Base-by-base conservation (phyloP, 2,888 invertebrate genomes). In the Carpatolechia fugitivella region DNA sequence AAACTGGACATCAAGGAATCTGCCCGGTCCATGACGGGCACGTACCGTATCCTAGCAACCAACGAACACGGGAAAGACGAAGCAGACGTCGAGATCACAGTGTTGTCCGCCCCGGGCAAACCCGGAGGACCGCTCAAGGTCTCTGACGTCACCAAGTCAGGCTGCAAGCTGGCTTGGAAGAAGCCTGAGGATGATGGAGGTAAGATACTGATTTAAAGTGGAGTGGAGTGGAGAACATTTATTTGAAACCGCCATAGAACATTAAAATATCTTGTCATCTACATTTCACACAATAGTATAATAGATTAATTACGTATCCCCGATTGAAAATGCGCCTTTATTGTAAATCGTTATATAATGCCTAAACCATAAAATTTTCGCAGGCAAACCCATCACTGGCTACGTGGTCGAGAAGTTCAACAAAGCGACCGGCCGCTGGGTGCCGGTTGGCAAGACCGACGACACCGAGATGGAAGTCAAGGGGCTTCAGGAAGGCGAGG, bases 141-240 rank as follows among this genome's bases (percentile, higher is more conserved):
- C 10, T 88, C 93, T 0, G 97, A 98, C 70, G 95, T 98, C 20
- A 97, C 96, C 35, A 97, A 97, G 81, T 94, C 95, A 65, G 95
- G 97, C 53, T 96, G 96, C 81, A 97, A 97, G 76, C 90, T 98
- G 50, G 94, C 95, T 63, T 98, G 98, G 98, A 94, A 97, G 69
- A 97, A 97, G 70, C 98, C 98, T 0, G 96, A 97, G 69, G 97
- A 98, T 77, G 98, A 98, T 82, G 98, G 98, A 69, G 99, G 99
- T 69, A 53, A 41, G 38, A 14, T 14, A 13, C 13, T 35, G 13
- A 0, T 7, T 14, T 38, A 14, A 35, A 10, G 3, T n/a, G 4
- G 13, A n/a, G 13, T 35, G 35, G 1, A 4, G 1, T n/a, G n/a
- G n/a, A n/a, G n/a, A n/a, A n/a, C n/a, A n/a, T n/a, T n/a, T n/a